phyloP scores from a whole-genome alignment of 2,113 vertebrate species.

The Stomatorhinus ivindoensis region DNA sequence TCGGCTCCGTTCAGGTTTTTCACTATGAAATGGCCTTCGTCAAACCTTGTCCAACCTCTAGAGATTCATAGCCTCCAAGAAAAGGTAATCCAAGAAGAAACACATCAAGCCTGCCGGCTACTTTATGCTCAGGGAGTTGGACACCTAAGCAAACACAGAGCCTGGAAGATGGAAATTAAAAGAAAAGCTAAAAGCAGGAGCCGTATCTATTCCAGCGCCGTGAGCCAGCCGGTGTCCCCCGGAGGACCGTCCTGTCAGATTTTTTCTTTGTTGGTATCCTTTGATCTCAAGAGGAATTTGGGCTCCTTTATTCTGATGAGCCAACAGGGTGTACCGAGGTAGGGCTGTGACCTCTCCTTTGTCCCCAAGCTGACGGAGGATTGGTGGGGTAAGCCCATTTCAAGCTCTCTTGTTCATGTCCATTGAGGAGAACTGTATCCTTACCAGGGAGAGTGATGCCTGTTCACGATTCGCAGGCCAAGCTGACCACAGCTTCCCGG shows the following conservation, averaged over 20 bases:
- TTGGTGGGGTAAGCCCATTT: not conserved
- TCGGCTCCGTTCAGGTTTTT: not conserved
- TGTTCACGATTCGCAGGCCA: not conserved
- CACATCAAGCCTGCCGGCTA: not conserved
- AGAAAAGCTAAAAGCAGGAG: not conserved
- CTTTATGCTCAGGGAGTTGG: not conserved
- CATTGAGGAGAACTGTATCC: not conserved
- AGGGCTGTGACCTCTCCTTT: not conserved
- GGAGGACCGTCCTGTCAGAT: not conserved
- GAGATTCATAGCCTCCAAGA: not conserved
- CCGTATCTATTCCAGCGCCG: not conserved
- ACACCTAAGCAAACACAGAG: not conserved
- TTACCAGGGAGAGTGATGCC: not conserved
- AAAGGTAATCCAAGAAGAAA: constrained; percentile 9
- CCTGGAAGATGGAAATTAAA: not conserved
- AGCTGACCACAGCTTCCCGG: not conserved
- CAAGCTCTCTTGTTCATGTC: not conserved
- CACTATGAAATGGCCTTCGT: not conserved
- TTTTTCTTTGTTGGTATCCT: not conserved
- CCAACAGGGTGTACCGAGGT: not conserved
- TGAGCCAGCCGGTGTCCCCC: not conserved
- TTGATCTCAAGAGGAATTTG: not conserved
- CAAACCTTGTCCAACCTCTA: not conserved
- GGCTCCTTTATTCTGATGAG: not conserved
- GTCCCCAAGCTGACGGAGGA: not conserved